Base-by-base conservation (phyloP, 2,888 invertebrate species). In the Phaedon cochleariae region DNA sequence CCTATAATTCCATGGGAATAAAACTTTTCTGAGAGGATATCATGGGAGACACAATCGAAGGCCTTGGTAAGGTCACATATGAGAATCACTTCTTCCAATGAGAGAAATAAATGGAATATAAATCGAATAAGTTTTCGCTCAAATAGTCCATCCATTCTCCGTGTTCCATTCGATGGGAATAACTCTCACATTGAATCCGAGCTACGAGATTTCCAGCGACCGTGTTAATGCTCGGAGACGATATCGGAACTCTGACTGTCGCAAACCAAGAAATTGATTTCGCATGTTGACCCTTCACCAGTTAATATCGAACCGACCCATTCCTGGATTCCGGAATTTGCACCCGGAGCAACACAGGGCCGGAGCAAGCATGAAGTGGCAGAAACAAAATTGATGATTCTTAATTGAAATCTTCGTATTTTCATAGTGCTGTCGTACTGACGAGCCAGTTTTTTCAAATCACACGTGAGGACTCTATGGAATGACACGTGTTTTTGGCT, bases 241-340 rank as follows among this genome's bases (percentile, higher is more conserved):
- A 29, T 57, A 26, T 26, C 57, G 20, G 15, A 31, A 29, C 45
- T n/a, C 20, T 7, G 15, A 41, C 15, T 41, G 59, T 41, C 60
- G 18, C 64, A 62, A 59, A 66, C 71, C 76, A 65, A 68, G 74
- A 75, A 79, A 79, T 78, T 78, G 78, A 79, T 79, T 79, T 77
- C 72, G 70, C 73, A 76, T 71, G 75, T 77, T 77, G 77, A 77
- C 78, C 78, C 73, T 66, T 67, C 64, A 68, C 64, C 66, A 77
- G 73, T 77, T 76, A 76, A 78, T 77, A 77, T 75, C 52, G 64
- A 74, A 64, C 68, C 70, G 69, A 41, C 41, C 41, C 15, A 41
- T 15, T 41, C 15, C n/a, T 41, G 41, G 41, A 15, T 41, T 15
- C 41, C 15, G 2, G 41, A 41, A 41, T 15, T 4, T 41, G 15